phyloP scores from a whole-genome alignment of 2,113 vertebrate genomes.

The Ailuropoda melanoleuca region DNA sequence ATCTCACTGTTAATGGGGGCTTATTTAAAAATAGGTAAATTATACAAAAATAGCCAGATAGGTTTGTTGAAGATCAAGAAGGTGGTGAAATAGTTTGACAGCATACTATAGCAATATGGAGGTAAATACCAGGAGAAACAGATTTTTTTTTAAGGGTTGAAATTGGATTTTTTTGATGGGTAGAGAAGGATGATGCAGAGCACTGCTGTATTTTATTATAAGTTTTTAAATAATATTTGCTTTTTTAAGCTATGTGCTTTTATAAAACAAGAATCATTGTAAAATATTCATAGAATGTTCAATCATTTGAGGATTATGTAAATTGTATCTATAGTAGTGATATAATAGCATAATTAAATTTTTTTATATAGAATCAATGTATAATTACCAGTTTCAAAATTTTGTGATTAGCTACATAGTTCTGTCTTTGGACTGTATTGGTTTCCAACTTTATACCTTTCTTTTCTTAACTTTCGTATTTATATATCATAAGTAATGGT shows the following conservation, averaged over 20 bases:
- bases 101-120: neutral
- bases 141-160: neutral
- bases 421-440: neutral
- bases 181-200: neutral
- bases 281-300: neutral
- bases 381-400: neutral
- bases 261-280: neutral
- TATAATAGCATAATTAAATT: neutral
- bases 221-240: neutral
- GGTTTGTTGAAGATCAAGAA: neutral
- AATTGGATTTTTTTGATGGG: neutral
- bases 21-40: neutral
- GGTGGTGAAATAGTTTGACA: neutral
- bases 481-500: neutral
- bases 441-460: neutral
- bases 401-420: neutral
- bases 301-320: neutral
- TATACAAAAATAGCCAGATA: neutral
- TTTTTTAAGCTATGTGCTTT: neutral
- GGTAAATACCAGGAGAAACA: neutral
- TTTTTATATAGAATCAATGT: neutral
- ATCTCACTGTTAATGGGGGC: neutral
- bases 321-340: neutral
- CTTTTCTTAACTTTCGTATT: neutral
- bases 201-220: neutral